Conservation (phyloP, 2,113 vertebrate genomes). For the Actenoides lindsayi region DNA sequence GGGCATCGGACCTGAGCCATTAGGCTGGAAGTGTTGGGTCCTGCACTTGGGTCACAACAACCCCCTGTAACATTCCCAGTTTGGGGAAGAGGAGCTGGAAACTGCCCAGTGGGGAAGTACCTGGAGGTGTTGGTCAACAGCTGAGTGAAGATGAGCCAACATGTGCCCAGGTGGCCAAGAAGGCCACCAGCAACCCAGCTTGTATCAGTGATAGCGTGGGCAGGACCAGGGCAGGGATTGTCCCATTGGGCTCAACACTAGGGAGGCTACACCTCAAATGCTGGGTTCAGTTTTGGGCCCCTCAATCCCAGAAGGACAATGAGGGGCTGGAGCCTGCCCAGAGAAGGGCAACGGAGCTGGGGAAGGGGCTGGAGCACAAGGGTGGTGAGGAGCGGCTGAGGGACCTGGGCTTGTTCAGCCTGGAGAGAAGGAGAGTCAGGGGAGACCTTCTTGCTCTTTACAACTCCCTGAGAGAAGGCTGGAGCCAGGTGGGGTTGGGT, state of each 20-base stretch:
- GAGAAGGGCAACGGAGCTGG: accelerated
- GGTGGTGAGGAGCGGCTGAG: accelerated
- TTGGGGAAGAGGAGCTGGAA: not conserved
- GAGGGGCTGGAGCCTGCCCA: accelerated
- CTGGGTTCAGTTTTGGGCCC: not conserved
- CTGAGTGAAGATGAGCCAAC: not conserved
- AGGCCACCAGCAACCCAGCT: not conserved
- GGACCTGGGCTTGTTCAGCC: not conserved
- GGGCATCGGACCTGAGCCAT: not conserved
- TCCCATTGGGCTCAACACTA: not conserved
- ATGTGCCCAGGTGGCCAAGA: not conserved
- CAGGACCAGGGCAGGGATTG: accelerated
- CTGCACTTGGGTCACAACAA: not conserved
- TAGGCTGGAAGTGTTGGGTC: accelerated
- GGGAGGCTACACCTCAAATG: accelerated
- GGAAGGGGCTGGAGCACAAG: not conserved
- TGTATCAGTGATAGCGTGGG: not conserved
- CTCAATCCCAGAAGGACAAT: not conserved
- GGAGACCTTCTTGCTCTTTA: not conserved
- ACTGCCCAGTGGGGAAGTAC: not conserved
- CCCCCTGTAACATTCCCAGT: not conserved
- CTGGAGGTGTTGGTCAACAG: not conserved
- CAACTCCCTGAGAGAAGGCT: not conserved
- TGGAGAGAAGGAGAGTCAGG: not conserved
- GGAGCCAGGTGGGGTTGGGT: accelerated